These are phyloP conservation scores for Paragorgia papillata DNA, from an alignment of 92 coral and sea anemone genomes.

Conservation along the genomic window DNA sequence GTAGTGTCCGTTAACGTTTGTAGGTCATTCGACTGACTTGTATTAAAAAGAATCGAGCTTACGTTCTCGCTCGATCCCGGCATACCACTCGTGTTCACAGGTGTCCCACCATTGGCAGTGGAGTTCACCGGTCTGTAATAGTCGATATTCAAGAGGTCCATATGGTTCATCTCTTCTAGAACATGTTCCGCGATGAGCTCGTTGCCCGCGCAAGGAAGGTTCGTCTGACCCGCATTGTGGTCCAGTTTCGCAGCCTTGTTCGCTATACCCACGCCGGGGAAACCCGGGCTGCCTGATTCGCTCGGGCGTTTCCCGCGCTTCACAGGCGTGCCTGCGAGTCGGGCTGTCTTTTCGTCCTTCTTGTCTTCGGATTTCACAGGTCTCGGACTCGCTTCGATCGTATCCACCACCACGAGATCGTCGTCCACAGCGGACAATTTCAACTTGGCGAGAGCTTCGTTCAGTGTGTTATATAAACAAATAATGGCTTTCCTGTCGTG, in stretches of 20 bases:
- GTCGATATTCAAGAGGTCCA: slow-evolving; percentile 1
- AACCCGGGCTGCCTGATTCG: neutral
- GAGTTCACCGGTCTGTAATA: neutral
- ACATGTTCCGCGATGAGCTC: neutral
- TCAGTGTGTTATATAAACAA: slow-evolving; percentile 1
- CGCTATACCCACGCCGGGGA: neutral
- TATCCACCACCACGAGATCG: slow-evolving; percentile 11
- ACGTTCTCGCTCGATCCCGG: neutral
- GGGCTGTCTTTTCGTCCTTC: neutral
- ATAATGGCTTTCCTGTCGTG: slow-evolving; percentile 1
- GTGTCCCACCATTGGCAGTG: neutral
- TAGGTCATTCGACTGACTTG: slow-evolving; percentile 4
- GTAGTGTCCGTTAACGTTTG: neutral
- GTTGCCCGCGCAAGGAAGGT: neutral
- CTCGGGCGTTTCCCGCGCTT: neutral
- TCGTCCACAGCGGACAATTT: slow-evolving; percentile 4
- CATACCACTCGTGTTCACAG: neutral
- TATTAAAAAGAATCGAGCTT: slow-evolving; percentile 1
- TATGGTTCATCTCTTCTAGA: neutral
- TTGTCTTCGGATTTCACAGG: neutral
- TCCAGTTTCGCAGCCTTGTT: slow-evolving; percentile 4
- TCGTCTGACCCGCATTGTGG: neutral
- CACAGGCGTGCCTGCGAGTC: neutral
- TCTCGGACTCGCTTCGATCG: neutral
- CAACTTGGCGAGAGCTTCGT: slow-evolving; percentile 2